Evolutionary conservation across 2,113 vertebrate genomes (phyloP).

Genomic region (Ceratotherium simum): DNA sequence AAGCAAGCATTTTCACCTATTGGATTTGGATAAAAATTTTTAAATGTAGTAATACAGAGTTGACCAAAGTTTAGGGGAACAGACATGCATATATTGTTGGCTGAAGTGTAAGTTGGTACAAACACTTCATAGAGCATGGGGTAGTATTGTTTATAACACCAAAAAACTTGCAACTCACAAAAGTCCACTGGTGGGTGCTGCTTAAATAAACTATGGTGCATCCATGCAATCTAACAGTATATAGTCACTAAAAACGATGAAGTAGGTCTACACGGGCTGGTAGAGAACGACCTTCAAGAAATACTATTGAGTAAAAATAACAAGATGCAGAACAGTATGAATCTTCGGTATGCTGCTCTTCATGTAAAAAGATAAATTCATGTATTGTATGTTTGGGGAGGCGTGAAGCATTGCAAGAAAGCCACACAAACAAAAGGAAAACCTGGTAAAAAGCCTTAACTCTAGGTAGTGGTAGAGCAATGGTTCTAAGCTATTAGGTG

Average conservation of each 20-base stretch:
- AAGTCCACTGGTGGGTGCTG: not conserved
- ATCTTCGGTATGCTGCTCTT: not conserved
- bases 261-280: not conserved
- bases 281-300: not conserved
- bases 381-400: not conserved
- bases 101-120: not conserved
- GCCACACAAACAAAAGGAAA: not conserved
- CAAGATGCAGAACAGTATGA: not conserved
- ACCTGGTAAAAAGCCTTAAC: not conserved
- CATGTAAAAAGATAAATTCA: not conserved
- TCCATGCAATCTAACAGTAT: not conserved
- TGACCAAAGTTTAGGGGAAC: not conserved
- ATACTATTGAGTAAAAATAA: not conserved
- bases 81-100: not conserved
- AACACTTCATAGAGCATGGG: not conserved
- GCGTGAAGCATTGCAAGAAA: not conserved
- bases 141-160: not conserved
- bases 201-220: not conserved
- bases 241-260: not conserved
- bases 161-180: not conserved
- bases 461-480: not conserved
- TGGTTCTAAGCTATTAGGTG: not conserved
- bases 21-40: constrained; percentile 5
- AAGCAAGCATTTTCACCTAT: not conserved
- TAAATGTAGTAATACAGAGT: not conserved